Evolutionary conservation across 2,797 vertebrate species (phyloP).

Genomic region (Benthosema pterotum): DNA sequence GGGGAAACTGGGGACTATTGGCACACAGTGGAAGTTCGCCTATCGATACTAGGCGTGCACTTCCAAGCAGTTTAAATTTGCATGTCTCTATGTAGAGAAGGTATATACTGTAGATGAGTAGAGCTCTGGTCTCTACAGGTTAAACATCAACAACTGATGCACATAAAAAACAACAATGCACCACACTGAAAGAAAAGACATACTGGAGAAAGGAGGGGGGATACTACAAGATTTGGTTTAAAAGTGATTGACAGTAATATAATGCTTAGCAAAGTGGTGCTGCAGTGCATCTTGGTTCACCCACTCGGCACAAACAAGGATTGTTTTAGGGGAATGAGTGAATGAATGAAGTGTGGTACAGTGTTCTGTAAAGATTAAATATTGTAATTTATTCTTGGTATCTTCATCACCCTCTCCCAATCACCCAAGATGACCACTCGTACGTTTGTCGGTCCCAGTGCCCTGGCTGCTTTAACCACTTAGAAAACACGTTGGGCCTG

Average conservation of each 20-base stretch:
- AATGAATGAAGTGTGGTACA: too few species aligned
- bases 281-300: conserved; percentile 58
- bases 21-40: conserved; percentile 51
- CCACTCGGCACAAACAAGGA: conserved; percentile 45
- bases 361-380: too few species aligned
- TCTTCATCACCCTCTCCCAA: too few species aligned
- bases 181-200: conserved; percentile 69
- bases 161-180: conserved; percentile 63
- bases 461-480: too few species aligned
- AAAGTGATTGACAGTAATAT: conserved; percentile 63
- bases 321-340: conserved; percentile 19
- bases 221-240: conserved; percentile 62
- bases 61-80: conserved; percentile 54
- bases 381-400: too few species aligned
- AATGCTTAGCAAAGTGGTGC: conserved; percentile 45
- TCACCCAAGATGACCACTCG: too few species aligned
- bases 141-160: conserved; percentile 72
- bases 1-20: conserved; percentile 31
- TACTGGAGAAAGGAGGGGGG: conserved; percentile 47
- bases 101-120: conserved; percentile 42
- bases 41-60: conserved; percentile 59
- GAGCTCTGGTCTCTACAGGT: conserved; percentile 71
- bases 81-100: conserved; percentile 57
- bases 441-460: too few species aligned
- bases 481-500: too few species aligned